These are phyloP conservation scores for Linepithema humile DNA, from an alignment of 1,140 invertebrate species.

Conservation along the genomic window DNA sequence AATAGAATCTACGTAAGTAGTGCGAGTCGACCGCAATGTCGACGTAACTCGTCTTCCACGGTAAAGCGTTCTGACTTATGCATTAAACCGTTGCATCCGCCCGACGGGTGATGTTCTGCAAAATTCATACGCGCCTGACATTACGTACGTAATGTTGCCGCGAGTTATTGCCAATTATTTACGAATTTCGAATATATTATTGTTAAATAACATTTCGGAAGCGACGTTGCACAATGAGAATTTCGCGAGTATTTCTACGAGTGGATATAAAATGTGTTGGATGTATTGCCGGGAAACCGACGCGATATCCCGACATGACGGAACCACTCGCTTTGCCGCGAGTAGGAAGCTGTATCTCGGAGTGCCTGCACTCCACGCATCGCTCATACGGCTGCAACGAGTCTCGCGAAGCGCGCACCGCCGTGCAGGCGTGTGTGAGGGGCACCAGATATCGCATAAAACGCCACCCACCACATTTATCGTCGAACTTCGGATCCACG, in stretches of 20 bases:
- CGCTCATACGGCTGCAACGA: conserved; percentile 34
- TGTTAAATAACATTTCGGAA: background rate
- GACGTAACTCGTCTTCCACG: background rate
- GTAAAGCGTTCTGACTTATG: background rate
- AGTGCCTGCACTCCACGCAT: conserved; percentile 8
- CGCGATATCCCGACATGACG: conserved; percentile 17
- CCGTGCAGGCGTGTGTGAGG: background rate
- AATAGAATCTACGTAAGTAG: conserved; percentile 49
- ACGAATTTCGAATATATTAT: background rate
- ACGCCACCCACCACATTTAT: conserved; percentile 37
- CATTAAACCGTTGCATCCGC: conserved; percentile 15
- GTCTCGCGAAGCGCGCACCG: conserved; percentile 16
- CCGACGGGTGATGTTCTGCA: background rate
- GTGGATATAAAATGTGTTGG: background rate
- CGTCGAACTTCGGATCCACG: conserved; percentile 13
- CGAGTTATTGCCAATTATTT: background rate
- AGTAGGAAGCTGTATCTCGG: background rate
- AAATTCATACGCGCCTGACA: background rate
- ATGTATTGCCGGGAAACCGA: conserved; percentile 1
- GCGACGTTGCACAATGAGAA: background rate
- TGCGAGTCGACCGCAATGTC: conserved; percentile 23
- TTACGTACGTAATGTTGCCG: background rate
- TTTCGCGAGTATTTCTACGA: background rate
- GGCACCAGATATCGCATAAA: conserved; percentile 20
- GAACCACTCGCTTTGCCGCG: background rate